These are phyloP conservation scores for Ceryle rudis DNA, from an alignment of 2,797 vertebrate genomes.

Conservation along the genomic window DNA sequence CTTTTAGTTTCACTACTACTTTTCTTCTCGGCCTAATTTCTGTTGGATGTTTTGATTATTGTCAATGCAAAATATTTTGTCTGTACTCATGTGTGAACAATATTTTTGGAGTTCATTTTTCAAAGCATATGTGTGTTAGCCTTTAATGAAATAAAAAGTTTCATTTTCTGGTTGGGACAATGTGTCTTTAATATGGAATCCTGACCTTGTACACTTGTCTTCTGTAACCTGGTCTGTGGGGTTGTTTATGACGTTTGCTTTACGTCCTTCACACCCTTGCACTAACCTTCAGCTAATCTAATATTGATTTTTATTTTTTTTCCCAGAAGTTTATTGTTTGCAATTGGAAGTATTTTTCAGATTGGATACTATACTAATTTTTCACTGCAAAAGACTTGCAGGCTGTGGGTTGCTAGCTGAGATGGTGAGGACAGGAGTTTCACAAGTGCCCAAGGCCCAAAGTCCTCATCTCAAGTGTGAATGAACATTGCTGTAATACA, in stretches of 20 bases:
- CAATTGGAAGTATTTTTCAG: conserved; percentile 43
- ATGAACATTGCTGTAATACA: neutral
- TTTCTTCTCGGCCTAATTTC: neutral
- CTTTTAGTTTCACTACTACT: neutral
- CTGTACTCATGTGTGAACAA: neutral
- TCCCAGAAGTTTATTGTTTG: conserved; percentile 30
- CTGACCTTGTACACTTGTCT: neutral
- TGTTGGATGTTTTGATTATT: neutral
- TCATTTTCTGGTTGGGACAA: conserved; percentile 1
- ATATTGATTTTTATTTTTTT: conserved; percentile 25
- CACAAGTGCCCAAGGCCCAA: neutral
- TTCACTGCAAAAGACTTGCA: neutral
- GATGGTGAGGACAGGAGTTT: neutral
- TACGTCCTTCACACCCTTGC: neutral
- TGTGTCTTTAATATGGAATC: neutral
- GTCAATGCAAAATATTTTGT: neutral
- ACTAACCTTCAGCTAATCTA: conserved; percentile 25
- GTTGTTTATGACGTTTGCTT: neutral
- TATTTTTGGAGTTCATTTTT: conserved; percentile 7
- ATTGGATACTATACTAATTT: neutral
- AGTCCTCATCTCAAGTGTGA: neutral
- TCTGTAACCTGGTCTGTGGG: conserved; percentile 3
- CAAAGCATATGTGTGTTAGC: neutral
- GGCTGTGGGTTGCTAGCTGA: neutral
- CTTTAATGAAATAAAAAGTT: neutral